phyloP scores from a whole-genome alignment of 2,113 vertebrate genomes.

The Hiodon tergisus region DNA sequence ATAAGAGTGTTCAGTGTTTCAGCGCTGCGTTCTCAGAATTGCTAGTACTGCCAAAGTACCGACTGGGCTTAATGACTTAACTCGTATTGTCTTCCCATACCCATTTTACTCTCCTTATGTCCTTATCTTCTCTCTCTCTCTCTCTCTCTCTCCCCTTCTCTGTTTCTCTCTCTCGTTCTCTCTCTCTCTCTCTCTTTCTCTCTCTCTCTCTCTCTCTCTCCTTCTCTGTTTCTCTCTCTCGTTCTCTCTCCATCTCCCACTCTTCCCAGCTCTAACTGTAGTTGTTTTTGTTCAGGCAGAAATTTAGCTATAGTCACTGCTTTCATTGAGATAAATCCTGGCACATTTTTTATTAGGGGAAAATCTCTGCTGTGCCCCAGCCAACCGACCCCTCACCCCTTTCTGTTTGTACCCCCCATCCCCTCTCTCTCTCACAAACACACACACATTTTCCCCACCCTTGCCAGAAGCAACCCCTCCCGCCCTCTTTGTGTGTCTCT shows the following conservation, averaged over 20 bases:
- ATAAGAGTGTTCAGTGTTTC: neutral
- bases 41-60: neutral
- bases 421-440: slow-evolving; percentile 58
- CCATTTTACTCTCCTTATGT: neutral
- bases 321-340: slow-evolving; percentile 63
- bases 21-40: slow-evolving; percentile 20
- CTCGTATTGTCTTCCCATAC: neutral
- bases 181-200: slow-evolving; percentile 18
- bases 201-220: slow-evolving; percentile 7
- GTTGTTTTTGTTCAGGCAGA: slow-evolving; percentile 48
- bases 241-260: slow-evolving; percentile 10
- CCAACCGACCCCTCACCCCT: slow-evolving; percentile 26
- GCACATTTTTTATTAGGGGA: slow-evolving; percentile 62
- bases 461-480: slow-evolving; percentile 31
- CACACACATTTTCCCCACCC: slow-evolving; percentile 49
- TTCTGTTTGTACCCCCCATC: slow-evolving; percentile 47
- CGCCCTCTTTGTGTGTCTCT: neutral
- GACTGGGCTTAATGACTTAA: neutral
- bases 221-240: slow-evolving; percentile 16
- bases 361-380: slow-evolving; percentile 32
- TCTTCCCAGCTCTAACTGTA: slow-evolving; percentile 34
- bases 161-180: neutral
- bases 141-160: neutral
- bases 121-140: slow-evolving; percentile 4
- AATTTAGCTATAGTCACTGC: slow-evolving; percentile 58